phyloP scores from a whole-genome alignment of 64 coral and sea anemone species.

The Pocillopora verrucosa region DNA sequence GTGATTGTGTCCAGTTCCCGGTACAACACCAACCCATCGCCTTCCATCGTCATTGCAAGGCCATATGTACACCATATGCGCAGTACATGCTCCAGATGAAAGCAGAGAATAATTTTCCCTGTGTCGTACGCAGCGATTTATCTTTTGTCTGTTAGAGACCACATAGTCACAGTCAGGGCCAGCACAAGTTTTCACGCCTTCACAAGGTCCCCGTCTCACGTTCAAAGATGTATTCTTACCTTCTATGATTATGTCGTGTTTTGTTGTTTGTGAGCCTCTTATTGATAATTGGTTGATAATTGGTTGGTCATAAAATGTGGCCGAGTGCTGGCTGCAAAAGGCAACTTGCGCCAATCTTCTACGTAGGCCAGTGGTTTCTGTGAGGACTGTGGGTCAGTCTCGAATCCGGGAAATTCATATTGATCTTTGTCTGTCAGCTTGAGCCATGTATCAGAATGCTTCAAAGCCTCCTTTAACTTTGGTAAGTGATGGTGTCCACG shows the following conservation, averaged over 20 bases:
- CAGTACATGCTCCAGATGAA: slow-evolving; percentile 23
- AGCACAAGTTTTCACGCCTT: slow-evolving; percentile 47
- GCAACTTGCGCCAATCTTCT: neutral
- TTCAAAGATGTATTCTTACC: neutral
- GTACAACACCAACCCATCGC: slow-evolving; percentile 42
- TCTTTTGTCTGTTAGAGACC: slow-evolving; percentile 50
- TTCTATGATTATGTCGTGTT: neutral
- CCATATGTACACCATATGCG: slow-evolving; percentile 53
- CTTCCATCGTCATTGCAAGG: slow-evolving; percentile 41
- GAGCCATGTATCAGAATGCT: slow-evolving; percentile 1
- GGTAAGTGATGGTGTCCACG: slow-evolving; percentile 36
- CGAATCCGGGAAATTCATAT: slow-evolving; percentile 52
- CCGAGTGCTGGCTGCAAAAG: slow-evolving; percentile 7
- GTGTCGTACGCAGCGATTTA: slow-evolving; percentile 42
- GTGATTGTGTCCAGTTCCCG: slow-evolving; percentile 50
- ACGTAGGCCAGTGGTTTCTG: slow-evolving; percentile 8
- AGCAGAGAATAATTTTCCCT: slow-evolving; percentile 29
- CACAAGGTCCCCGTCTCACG: slow-evolving; percentile 29
- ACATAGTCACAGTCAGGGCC: slow-evolving; percentile 24
- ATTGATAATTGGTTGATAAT: slow-evolving; percentile 32
- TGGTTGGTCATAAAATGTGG: slow-evolving; percentile 45
- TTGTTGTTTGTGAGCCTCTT: slow-evolving; percentile 7
- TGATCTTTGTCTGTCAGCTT: slow-evolving; percentile 3
- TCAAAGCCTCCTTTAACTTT: slow-evolving; percentile 37
- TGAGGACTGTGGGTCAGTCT: neutral